Evolutionary conservation across 2,888 invertebrate species (phyloP).

Genomic region (Cantharis lateralis): DNA sequence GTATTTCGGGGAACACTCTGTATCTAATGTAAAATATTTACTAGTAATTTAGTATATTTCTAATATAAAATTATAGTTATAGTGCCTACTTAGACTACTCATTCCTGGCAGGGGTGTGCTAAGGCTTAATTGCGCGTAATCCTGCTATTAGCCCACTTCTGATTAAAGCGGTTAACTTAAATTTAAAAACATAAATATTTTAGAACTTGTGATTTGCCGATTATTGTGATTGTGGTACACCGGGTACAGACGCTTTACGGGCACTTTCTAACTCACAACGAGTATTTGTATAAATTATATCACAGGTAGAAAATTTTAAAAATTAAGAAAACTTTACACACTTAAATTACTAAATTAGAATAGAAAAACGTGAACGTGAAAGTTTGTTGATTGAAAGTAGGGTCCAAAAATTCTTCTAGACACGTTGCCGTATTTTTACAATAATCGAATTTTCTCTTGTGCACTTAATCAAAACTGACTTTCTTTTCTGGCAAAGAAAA

Average conservation of each 20-base stretch:
- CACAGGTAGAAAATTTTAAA: background rate
- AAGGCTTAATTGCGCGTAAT: background rate
- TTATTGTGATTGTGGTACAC: conserved; percentile 9
- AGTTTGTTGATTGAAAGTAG: conserved; percentile 26
- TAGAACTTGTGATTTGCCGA: background rate
- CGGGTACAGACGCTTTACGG: conserved; percentile 22
- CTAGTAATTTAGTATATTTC: conserved; percentile 14
- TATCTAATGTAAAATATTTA: conserved; percentile 23
- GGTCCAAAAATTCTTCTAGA: conserved; percentile 25
- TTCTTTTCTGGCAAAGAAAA: background rate
- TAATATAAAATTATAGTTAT: conserved; percentile 25
- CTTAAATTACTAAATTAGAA: background rate
- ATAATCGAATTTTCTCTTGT: background rate
- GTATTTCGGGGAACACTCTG: conserved; percentile 40
- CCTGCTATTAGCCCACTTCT: background rate
- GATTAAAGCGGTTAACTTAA: background rate
- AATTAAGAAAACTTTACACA: conserved; percentile 10
- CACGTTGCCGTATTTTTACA: background rate
- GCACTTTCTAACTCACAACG: conserved; percentile 23
- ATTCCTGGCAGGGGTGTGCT: background rate
- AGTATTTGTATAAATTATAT: conserved; percentile 24
- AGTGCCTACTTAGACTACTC: conserved; percentile 32
- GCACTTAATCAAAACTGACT: background rate
- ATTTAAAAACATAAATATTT: background rate
- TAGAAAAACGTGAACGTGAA: conserved; percentile 1